Conservation (phyloP, 2,797 vertebrate species). For the Parauchenoglanis ngamensis region DNA sequence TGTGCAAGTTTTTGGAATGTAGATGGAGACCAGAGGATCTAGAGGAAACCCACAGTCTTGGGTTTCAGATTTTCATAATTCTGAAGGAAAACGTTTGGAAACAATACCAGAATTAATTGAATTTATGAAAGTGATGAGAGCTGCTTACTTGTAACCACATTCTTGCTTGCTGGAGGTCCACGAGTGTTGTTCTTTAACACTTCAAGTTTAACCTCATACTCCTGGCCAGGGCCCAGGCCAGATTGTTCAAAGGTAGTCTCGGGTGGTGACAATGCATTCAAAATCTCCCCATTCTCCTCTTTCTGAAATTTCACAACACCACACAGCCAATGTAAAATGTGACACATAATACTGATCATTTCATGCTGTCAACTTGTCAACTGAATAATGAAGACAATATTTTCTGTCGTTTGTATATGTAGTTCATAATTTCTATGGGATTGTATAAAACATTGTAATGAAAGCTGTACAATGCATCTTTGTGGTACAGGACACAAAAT, state of each 20-base stretch:
- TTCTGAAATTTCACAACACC: conserved; percentile 76
- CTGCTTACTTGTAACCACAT: conserved; percentile 89
- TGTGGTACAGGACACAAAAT: conserved; percentile 9
- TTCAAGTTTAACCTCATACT: conserved; percentile 94
- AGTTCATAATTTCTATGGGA: background rate
- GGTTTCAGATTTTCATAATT: background rate
- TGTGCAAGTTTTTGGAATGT: background rate
- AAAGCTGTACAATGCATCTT: conserved; percentile 12
- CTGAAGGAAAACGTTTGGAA: background rate
- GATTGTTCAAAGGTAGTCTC: conserved; percentile 93
- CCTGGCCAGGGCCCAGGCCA: conserved; percentile 91
- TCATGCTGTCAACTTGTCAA: conserved; percentile 16
- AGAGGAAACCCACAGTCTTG: no score
- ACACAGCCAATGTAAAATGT: conserved; percentile 7
- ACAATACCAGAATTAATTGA: background rate
- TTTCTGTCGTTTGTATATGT: background rate
- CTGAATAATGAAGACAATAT: background rate
- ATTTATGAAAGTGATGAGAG: conserved; percentile 1
- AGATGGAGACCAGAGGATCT: background rate
- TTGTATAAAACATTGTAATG: background rate
- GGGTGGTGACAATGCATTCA: conserved; percentile 84
- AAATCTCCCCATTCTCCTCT: conserved; percentile 92
- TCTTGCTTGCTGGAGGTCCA: conserved; percentile 86
- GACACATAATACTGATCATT: background rate
- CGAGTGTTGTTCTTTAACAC: conserved; percentile 92